Conservation (phyloP, 2,113 vertebrate genomes). For the Chascanopsetta lugubris region DNA sequence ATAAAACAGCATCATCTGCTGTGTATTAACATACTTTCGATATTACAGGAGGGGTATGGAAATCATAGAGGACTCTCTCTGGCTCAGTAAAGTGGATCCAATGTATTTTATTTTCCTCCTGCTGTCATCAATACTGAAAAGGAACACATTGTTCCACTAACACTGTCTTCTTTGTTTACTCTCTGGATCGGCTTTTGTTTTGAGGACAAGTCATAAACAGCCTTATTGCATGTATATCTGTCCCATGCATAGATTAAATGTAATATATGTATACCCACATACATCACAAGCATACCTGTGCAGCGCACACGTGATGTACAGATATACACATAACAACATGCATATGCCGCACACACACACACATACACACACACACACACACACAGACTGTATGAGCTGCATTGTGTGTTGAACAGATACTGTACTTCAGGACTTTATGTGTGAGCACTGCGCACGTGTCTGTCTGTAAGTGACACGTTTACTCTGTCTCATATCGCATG, state of each 20-base stretch:
- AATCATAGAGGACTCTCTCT: slow-evolving; percentile 29
- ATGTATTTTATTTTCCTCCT: slow-evolving; percentile 20
- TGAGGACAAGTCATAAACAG: slow-evolving; percentile 5
- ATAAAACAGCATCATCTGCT: slow-evolving; percentile 28
- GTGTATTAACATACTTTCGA: slow-evolving; percentile 34
- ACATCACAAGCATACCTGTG: too few relatives aligned
- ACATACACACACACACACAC: too few relatives aligned
- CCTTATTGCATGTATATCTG: too few relatives aligned
- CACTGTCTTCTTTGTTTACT: neutral
- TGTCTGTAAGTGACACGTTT: neutral
- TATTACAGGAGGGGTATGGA: slow-evolving; percentile 29
- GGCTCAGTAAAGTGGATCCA: slow-evolving; percentile 10
- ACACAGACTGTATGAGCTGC: too few relatives aligned
- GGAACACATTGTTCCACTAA: slow-evolving; percentile 26
- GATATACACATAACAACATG: too few relatives aligned
- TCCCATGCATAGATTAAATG: too few relatives aligned
- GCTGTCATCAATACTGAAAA: slow-evolving; percentile 15
- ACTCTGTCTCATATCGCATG: neutral
- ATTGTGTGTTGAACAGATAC: too few relatives aligned
- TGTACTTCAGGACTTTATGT: too few relatives aligned
- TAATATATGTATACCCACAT: too few relatives aligned
- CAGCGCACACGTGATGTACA: neutral
- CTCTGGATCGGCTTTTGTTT: slow-evolving; percentile 2
- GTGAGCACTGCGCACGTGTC: too few relatives aligned
- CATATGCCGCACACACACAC: too few relatives aligned